phyloP scores from a whole-genome alignment of 1,140 invertebrate species.

The Camponotus vicinus region DNA sequence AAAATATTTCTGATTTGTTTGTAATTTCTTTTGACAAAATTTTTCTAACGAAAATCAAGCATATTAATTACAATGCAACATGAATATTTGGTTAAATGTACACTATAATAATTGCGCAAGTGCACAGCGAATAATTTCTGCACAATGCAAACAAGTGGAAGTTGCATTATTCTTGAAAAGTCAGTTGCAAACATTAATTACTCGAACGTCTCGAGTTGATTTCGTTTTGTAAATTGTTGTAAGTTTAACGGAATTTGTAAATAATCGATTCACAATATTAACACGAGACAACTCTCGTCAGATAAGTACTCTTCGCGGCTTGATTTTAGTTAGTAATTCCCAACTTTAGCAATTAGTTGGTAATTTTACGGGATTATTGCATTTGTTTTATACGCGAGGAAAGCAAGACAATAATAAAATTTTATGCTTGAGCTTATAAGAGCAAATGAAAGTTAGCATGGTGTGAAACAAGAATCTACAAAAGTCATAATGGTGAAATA shows the following conservation, averaged over 20 bases:
- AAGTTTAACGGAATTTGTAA: conserved; percentile 27
- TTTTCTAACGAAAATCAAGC: background rate
- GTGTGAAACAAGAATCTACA: background rate
- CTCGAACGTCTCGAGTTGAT: background rate
- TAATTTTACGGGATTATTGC: conserved; percentile 23
- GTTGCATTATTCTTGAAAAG: background rate
- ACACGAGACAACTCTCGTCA: conserved; percentile 4
- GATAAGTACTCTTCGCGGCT: background rate
- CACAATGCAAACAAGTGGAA: background rate
- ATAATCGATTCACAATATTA: conserved; percentile 45
- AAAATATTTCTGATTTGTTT: background rate
- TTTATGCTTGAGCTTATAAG: background rate
- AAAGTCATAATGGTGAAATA: background rate
- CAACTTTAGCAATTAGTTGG: conserved; percentile 24
- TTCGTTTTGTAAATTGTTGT: conserved; percentile 12
- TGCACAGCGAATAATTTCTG: background rate
- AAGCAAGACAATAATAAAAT: background rate
- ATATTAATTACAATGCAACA: conserved; percentile 23
- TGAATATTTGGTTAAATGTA: background rate
- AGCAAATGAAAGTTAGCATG: background rate
- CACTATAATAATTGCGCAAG: background rate
- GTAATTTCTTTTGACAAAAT: background rate
- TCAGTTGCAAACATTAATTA: background rate
- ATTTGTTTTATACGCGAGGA: background rate
- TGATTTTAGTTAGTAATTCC: conserved; percentile 13